Percentiles rank a stretch among this genome's conserved stretches.
Evolutionary conservation across 2,113 vertebrate species (phyloP).

Genomic region (Thalassoma bifasciatum): DNA sequence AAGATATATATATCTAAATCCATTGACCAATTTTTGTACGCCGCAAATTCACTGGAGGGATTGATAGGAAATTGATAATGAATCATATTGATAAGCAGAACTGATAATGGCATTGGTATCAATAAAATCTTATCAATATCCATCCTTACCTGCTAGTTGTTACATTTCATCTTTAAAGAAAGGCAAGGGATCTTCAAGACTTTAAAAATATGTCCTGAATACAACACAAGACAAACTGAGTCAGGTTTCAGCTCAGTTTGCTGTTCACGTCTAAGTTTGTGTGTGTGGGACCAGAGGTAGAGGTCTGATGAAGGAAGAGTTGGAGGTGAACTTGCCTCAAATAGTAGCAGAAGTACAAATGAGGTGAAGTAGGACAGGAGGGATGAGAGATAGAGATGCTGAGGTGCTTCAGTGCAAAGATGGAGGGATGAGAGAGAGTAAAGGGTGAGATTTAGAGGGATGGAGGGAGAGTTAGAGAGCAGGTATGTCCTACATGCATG

Average conservation of each 20-base stretch:
- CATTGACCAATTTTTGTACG: no score
- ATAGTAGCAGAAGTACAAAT: neutral
- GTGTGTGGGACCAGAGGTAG: neutral
- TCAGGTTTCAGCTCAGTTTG: neutral
- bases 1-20: no score
- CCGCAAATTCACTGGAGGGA: no score
- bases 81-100: no score
- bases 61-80: no score
- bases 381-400: constrained; percentile 3
- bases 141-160: no score
- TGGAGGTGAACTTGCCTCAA: neutral
- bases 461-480: neutral
- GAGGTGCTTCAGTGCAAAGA: constrained; percentile 6
- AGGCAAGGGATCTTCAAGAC: no score
- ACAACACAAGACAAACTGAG: neutral
- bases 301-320: neutral
- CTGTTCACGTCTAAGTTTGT: neutral
- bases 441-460: neutral
- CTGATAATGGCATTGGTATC: no score
- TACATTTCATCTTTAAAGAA: no score
- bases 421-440: constrained; percentile 3
- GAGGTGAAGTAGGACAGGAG: constrained; percentile 9
- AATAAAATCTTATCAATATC: no score
- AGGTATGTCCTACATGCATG: constrained; percentile 66
- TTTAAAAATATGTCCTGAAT: neutral